Percentiles rank a stretch among this genome's conserved stretches.
Evolutionary conservation across 2,888 invertebrate genomes (phyloP).

Genomic region (Hedya salicella): DNA sequence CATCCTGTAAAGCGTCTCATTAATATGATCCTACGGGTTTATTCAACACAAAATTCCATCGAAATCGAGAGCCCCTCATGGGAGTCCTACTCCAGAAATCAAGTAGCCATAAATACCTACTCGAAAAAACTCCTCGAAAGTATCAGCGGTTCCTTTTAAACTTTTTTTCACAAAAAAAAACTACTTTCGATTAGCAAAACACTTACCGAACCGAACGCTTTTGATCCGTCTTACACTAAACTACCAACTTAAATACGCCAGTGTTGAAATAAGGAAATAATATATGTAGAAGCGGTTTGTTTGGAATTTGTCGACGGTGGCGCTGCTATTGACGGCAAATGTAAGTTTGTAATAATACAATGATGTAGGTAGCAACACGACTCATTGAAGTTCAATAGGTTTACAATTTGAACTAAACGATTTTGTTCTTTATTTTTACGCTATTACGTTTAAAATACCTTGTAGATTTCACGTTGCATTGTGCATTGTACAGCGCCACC

Average conservation of each 20-base stretch:
- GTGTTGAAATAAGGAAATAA: constrained; percentile 9
- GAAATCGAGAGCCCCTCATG: constrained; percentile 28
- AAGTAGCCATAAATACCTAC: constrained; percentile 31
- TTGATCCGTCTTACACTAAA: constrained; percentile 35
- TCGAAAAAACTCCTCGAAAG: constrained; percentile 32
- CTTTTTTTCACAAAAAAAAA: constrained; percentile 36
- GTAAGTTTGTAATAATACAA: constrained; percentile 33
- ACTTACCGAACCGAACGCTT: constrained; percentile 40
- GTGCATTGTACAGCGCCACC: constrained; percentile 57
- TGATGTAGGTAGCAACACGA: constrained; percentile 45
- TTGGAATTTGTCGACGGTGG: background rate
- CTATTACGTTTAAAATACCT: constrained; percentile 48
- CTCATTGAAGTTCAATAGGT: constrained; percentile 42
- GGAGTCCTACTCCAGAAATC: constrained; percentile 38
- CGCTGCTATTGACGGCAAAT: constrained; percentile 11
- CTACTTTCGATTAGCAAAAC: constrained; percentile 43
- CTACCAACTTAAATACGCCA: constrained; percentile 8
- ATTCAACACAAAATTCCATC: background rate
- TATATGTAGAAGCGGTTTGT: background rate
- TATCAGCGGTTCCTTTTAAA: constrained; percentile 30
- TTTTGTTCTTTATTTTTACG: constrained; percentile 7
- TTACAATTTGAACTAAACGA: constrained; percentile 17
- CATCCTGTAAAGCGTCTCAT: background rate
- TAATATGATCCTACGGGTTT: background rate
- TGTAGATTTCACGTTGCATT: constrained; percentile 39